Base-by-base conservation (phyloP, 2,888 invertebrate genomes). In the Aproaerema taeniolella region DNA sequence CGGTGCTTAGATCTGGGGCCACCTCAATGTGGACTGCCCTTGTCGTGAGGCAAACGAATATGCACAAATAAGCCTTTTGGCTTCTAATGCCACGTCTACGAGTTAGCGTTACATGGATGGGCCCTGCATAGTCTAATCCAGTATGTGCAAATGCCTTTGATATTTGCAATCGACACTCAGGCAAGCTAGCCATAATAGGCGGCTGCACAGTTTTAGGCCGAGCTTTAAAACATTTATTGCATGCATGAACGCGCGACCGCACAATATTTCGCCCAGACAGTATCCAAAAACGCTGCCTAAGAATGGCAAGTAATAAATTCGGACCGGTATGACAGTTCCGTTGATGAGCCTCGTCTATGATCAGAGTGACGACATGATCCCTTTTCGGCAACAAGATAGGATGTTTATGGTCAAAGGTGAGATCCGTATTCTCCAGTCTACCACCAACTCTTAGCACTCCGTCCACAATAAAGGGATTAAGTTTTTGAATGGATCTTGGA, bases 131-230 rank as follows among this genome's bases (percentile, higher is more conserved):
- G 14, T 45, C 43, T 4, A 35, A 32, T 1, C 43, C 49, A 4
- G 42, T 42, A 26, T 42, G 38, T 2, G 31, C 20, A 17, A 49
- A 49, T 1, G 43, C 37, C 31, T 45, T 47, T 1, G 31, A 32
- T 7, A 40, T 12, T 1, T 12, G 34, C 8, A 42, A 26, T 3
- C 46, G 39, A 32, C 32, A 43, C 4, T 24, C 10, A 3, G 38
- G 40, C 14, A 38, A 20, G 31, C 42, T 38, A n/a, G 42, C 45
- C 48, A 48, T 48, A 11, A 28, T 31, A 2, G 47, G 45, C 7
- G 12, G 15, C 14, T 31, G 10, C n/a, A 25, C 10, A 31, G 31
- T 5, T n/a, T n/a, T n/a, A 8, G 42, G 42, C 1, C 34, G 30
- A 8, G 11, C 2, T 8, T 13, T n/a, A 13, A 42, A 42, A 31